Evolutionary conservation across 2,888 invertebrate genomes (phyloP).

Genomic region (Pemphredon lugubris): DNA sequence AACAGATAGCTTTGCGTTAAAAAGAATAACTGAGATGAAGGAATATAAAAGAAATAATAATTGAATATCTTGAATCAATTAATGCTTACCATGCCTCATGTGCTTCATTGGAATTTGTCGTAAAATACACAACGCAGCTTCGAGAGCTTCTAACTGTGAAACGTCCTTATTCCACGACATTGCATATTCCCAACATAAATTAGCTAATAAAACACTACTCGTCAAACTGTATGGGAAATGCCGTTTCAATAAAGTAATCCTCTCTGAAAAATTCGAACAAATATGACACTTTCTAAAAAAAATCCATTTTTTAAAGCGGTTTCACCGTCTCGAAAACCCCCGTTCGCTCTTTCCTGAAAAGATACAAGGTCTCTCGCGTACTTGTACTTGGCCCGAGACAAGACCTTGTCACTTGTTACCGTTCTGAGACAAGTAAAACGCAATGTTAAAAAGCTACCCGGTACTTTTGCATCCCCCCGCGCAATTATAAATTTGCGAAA

Average conservation of each 20-base stretch:
- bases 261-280: slow-evolving; percentile 66
- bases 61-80: no score
- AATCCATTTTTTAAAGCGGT: no score
- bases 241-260: slow-evolving; percentile 83
- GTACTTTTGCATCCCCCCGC: no score
- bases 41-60: no score
- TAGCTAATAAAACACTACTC: slow-evolving; percentile 89
- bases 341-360: no score
- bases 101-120: slow-evolving; percentile 85
- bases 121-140: slow-evolving; percentile 88
- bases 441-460: no score
- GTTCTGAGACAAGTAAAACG: no score
- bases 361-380: no score
- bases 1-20: background rate
- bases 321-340: no score
- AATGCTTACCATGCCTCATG: slow-evolving; percentile 84
- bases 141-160: slow-evolving; percentile 85
- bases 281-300: slow-evolving; percentile 6
- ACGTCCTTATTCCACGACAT: slow-evolving; percentile 92
- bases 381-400: no score
- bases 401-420: no score
- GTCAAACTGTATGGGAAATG: slow-evolving; percentile 94
- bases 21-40: background rate
- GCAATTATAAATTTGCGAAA: no score
- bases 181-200: slow-evolving; percentile 96